Base-by-base conservation (phyloP, 2,888 invertebrate species). In the Polymixis flavicincta region DNA sequence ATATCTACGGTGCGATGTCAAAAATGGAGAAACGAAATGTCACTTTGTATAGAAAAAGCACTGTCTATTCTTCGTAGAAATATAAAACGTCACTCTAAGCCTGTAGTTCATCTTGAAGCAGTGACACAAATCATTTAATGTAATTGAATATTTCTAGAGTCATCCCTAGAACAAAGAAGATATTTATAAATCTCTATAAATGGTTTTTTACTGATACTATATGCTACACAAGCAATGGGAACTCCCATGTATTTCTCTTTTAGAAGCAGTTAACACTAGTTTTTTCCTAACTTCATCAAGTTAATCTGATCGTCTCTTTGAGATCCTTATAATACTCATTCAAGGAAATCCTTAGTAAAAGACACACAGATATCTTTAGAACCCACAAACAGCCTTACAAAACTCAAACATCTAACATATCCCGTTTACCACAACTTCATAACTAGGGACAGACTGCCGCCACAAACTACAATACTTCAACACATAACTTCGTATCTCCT, bases 401-500 rank as follows among this genome's bases (percentile, higher is more conserved):
- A 54, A 32, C 25, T 67, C 22, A 28, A 14, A 11, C 32, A 22
- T 28, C 9, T 4, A 22, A 19, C 11, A 19, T 11, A 9, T 3
- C 2, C 22, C 22, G 6, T 54, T 19, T 19, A 64, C 28, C 57
- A 25, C 45, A 42, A 61, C 37, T 32, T 45, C 13, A 19, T 42
- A 59, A 48, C 22, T 52, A 19, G 2, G 55, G 42, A 64, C 50
- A 66, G 9, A 42, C n/a, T 14, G 37, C 5, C 32, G n/a, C 74
- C 54, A 63, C 54, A 74, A 82, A 73, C 37, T 69, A 14, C 55
- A 32, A 74, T 32, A 63, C 50, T 83, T 75, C 71, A 61, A 70
- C 54, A 69, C 37, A 74, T 37, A 32, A 25, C 61, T 66, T 71
- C 76, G 74, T 79, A 86, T 86, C 85, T 86, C 48, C 52, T 70